A percentile compares a stretch with the other conserved stretches of the same genome.
phyloP scores from a whole-genome alignment of 2,888 invertebrate genomes.

The Meiosimyza platycephala region DNA sequence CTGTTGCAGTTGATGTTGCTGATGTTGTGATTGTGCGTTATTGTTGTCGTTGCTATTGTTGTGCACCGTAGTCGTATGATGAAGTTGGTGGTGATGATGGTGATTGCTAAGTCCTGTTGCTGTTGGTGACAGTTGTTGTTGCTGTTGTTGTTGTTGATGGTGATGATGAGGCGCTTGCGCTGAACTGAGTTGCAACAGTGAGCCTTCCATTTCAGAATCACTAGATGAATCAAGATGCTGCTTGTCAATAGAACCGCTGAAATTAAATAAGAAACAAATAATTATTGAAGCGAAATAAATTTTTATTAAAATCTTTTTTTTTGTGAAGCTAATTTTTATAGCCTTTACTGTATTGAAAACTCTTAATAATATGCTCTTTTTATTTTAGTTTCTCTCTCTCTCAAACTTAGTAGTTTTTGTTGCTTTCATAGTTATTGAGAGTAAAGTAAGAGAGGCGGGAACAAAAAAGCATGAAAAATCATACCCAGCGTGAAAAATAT shows the following conservation, averaged over 20 bases:
- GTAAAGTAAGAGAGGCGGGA: too few species aligned
- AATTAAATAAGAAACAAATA: constrained; percentile 30
- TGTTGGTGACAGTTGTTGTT: constrained; percentile 42
- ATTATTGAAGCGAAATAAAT: background rate
- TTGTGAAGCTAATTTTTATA: background rate
- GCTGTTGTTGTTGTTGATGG: constrained; percentile 53
- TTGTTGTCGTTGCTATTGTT: constrained; percentile 52
- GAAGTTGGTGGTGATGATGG: constrained; percentile 52
- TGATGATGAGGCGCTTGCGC: constrained; percentile 54
- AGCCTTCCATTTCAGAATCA: constrained; percentile 68
- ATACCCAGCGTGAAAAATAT: too few species aligned
- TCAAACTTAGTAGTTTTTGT: too few species aligned
- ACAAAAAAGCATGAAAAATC: too few species aligned
- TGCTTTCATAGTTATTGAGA: too few species aligned
- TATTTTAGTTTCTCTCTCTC: too few species aligned
- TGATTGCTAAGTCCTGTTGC: constrained; percentile 49
- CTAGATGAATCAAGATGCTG: constrained; percentile 68
- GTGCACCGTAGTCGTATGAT: constrained; percentile 47
- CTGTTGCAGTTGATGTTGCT: constrained; percentile 48
- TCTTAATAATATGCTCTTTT: too few species aligned
- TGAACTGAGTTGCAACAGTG: constrained; percentile 56
- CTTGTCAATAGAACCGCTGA: constrained; percentile 67
- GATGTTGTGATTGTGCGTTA: constrained; percentile 50
- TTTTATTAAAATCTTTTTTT: background rate
- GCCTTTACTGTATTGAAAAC: too few species aligned